A percentile compares a stretch with the other conserved stretches of the same genome.
These are phyloP conservation scores for Cynodonichthys magdalenae DNA, from an alignment of 2,797 vertebrate genomes.

Conservation along the genomic window DNA sequence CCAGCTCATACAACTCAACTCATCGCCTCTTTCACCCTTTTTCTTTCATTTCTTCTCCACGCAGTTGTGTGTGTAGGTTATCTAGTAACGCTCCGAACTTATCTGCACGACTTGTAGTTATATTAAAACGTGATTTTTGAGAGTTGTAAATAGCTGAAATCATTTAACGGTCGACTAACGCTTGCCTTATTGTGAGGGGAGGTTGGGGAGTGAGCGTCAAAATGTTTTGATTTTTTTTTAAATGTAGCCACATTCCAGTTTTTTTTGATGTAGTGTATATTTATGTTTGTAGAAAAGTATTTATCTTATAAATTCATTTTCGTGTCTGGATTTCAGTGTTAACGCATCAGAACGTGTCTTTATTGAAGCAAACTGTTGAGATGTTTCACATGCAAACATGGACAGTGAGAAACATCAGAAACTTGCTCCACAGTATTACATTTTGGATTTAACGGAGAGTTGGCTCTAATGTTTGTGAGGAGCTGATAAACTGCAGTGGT, in stretches of 20 bases:
- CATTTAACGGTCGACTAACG: constrained; percentile 52
- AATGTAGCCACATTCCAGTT: constrained; percentile 72
- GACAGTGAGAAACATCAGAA: background rate
- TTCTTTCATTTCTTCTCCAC: background rate
- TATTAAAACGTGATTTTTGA: constrained; percentile 2
- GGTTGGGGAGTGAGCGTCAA: constrained; percentile 35
- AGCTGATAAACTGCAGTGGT: background rate
- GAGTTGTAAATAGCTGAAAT: constrained; percentile 27
- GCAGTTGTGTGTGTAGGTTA: constrained; percentile 11
- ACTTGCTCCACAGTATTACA: background rate
- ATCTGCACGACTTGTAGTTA: constrained; percentile 64
- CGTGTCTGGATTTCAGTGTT: constrained; percentile 12
- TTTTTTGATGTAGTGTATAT: constrained; percentile 67
- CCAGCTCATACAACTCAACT: constrained; percentile 35
- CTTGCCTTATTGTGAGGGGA: constrained; percentile 67
- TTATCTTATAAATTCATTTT: constrained; percentile 56
- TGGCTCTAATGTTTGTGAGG: background rate
- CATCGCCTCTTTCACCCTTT: background rate
- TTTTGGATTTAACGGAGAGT: constrained; percentile 25
- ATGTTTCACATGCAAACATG: background rate
- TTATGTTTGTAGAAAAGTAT: constrained; percentile 74
- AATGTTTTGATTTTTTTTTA: constrained; percentile 44
- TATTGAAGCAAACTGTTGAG: background rate
- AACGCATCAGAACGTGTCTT: constrained; percentile 10
- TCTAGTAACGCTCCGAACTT: constrained; percentile 53